Evolutionary conservation across 2,113 vertebrate genomes (phyloP).

Genomic region (Platycercus adscitus): DNA sequence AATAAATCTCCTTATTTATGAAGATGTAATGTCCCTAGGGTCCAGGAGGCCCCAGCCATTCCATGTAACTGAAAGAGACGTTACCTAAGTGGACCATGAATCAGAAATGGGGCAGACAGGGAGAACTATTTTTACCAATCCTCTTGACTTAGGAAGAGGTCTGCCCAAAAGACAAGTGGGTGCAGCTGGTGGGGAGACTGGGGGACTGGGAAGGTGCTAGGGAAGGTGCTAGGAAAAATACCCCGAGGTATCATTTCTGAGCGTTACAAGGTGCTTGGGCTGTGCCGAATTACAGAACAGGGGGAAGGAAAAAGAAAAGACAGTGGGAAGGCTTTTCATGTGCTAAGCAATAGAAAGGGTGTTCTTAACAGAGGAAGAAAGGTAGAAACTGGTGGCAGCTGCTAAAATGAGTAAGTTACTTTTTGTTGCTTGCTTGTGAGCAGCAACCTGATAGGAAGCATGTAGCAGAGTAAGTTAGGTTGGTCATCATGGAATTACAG

Average conservation of each 20-base stretch:
- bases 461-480: background rate
- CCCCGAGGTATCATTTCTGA: background rate
- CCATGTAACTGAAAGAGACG: constrained; percentile 66
- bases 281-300: background rate
- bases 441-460: background rate
- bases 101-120: constrained; percentile 62
- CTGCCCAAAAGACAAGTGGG: constrained; percentile 32
- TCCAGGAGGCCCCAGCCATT: constrained; percentile 63
- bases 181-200: background rate
- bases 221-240: background rate
- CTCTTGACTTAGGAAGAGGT: background rate
- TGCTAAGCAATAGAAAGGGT: background rate
- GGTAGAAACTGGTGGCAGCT: background rate
- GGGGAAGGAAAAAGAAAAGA: constrained; percentile 5
- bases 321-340: background rate
- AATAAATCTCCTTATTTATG: constrained; percentile 73
- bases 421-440: background rate
- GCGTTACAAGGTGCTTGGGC: background rate
- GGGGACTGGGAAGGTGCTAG: background rate
- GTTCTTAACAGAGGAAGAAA: constrained; percentile 19
- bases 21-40: constrained; percentile 70
- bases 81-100: constrained; percentile 76
- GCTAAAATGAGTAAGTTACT: background rate
- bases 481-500: background rate
- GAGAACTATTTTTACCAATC: constrained; percentile 59